A percentile compares a stretch with the other conserved stretches of the same genome.
These are phyloP conservation scores for Sipha maydis DNA, from an alignment of 2,888 invertebrate species.

Conservation along the genomic window DNA sequence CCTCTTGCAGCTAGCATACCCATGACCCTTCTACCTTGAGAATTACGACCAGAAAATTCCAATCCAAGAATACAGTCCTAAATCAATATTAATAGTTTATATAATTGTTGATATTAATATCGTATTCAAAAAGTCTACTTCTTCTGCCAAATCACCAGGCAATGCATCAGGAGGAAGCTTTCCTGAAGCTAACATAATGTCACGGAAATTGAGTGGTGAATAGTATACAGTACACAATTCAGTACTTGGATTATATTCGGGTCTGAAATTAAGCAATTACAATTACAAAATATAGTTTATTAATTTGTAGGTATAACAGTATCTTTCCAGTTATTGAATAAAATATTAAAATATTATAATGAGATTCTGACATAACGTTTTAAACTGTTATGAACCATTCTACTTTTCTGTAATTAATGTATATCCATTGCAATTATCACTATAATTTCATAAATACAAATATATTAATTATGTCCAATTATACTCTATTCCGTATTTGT, in stretches of 20 bases:
- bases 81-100: neutral
- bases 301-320: neutral
- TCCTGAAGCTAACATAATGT: conserved; percentile 97
- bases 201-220: conserved; percentile 96
- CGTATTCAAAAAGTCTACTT: conserved; percentile 66
- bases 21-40: conserved; percentile 84
- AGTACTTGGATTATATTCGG: conserved; percentile 69
- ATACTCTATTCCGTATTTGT: no score
- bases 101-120: neutral
- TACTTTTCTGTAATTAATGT: no score
- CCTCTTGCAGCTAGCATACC: conserved; percentile 91
- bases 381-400: no score
- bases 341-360: no score
- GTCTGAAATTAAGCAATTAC: conserved; percentile 65
- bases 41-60: conserved; percentile 89
- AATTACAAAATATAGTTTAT: neutral
- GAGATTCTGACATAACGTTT: no score
- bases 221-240: conserved; percentile 90
- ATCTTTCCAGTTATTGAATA: no score
- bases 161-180: conserved; percentile 96
- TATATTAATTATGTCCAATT: no score
- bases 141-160: conserved; percentile 85
- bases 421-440: no score
- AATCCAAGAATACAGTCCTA: conserved; percentile 93
- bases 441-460: no score